These are phyloP conservation scores for Agrochola litura DNA, from an alignment of 2,888 invertebrate species.

Conservation along the genomic window DNA sequence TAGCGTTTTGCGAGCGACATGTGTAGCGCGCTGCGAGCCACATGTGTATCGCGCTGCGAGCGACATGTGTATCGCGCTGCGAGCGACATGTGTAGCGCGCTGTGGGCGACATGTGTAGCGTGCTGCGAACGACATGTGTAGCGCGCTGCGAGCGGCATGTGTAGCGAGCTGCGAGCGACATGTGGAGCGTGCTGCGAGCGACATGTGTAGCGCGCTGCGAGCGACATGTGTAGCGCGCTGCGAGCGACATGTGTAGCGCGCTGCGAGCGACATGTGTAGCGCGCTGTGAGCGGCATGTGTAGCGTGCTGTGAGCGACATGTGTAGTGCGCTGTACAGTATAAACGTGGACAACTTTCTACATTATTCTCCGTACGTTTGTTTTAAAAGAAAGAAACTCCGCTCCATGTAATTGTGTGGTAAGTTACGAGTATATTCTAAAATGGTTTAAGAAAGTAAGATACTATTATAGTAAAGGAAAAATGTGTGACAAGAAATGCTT, in stretches of 20 bases:
- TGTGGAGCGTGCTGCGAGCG: background rate
- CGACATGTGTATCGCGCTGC: background rate
- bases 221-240: too few relatives aligned
- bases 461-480: too few relatives aligned
- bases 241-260: background rate
- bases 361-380: background rate
- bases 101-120: background rate
- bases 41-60: too few relatives aligned
- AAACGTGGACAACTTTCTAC: constrained; percentile 1
- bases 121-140: too few relatives aligned
- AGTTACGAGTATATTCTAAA: constrained; percentile 23
- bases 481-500: too few relatives aligned
- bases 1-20: background rate
- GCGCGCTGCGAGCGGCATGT: background rate
- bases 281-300: background rate
- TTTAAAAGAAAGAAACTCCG: constrained; percentile 3
- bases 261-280: too few relatives aligned
- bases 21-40: constrained; percentile 2
- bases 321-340: background rate
- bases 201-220: background rate
- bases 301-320: too few relatives aligned
- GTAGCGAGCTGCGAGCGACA: too few relatives aligned
- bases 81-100: too few relatives aligned
- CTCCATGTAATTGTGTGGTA: constrained; percentile 10
- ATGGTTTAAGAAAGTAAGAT: too few relatives aligned